Base-by-base conservation (phyloP, 2,113 vertebrate genomes). In the Solea solea region DNA sequence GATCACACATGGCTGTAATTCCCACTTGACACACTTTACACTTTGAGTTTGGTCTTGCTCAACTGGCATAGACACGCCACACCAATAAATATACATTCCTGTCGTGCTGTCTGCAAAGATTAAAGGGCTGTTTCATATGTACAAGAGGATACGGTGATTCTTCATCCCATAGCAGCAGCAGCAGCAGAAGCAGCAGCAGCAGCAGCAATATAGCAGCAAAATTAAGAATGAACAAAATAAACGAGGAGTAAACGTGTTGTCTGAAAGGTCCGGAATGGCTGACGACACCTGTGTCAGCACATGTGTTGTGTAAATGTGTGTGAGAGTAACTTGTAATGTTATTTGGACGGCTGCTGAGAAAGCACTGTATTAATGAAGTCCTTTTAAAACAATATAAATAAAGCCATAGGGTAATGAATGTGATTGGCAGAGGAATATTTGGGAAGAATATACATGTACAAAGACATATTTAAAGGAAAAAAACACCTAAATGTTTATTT, bases 71-170 rank as follows among this genome's bases (percentile, higher is more conserved):
- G 88, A 76, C 91, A 93, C 11, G 85, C 82, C 61, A 79, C 66
- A 21, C 79, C 72, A 82, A 81, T 83, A 91, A 86, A 86, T 84
- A 76, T 58, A 65, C 89, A 92, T 91, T 89, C 88, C 87, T 87
- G 48, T 56, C 75, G 65, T 34, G 21, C 69, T 45, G 53, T 72
- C 67, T 66, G 39, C 40, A 66, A 50, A 85, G 81, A 86, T 87
- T 84, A 88, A 85, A 86, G 84, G 52, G 25, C 13, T 8, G 8
- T 65, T 86, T 80, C 44, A 74, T 80, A 50, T 61, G 41, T 72
- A 40, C 34, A 66, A 39, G 62, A 51, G 69, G 72, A 78, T 52
- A 52, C 25, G 51, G 16, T 25, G 9, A 52, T 52, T 5, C 51
- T 52, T 52, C 9, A 52, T 52, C 15, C 45, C 45, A 48, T 48